Conservation (phyloP, 1,140 invertebrate genomes). For the Plectrocnemia conspersa region DNA sequence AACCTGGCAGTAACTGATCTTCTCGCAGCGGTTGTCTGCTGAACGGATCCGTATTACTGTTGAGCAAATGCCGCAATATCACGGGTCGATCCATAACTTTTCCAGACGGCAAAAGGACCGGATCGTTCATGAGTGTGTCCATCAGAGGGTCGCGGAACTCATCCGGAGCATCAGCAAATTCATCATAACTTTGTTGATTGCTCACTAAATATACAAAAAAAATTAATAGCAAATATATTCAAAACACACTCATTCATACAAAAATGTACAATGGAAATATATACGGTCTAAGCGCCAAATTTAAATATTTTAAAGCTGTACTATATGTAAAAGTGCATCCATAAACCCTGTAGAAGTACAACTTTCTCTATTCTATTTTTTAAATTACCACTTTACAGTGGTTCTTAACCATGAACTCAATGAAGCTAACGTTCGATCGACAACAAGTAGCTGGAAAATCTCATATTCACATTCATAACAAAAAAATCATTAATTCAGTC, state of each 20-base stretch:
- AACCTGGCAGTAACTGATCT: slow-evolving; percentile 77
- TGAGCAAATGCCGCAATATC: slow-evolving; percentile 90
- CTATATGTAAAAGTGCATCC: too few species aligned
- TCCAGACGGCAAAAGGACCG: slow-evolving; percentile 89
- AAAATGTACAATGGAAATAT: not conserved
- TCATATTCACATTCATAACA: too few species aligned
- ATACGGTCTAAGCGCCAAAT: too few species aligned
- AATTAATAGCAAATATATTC: not conserved
- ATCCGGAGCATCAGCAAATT: slow-evolving; percentile 93
- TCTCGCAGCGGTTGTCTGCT: slow-evolving; percentile 89
- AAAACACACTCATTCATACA: not conserved
- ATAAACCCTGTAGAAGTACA: too few species aligned
- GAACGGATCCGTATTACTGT: slow-evolving; percentile 96
- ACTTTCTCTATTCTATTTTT: too few species aligned
- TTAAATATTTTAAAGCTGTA: too few species aligned
- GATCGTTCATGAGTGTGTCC: slow-evolving; percentile 96
- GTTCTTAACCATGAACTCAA: too few species aligned
- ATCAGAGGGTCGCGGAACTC: slow-evolving; percentile 96
- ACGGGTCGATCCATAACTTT: slow-evolving; percentile 93
- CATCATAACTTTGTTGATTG: slow-evolving; percentile 83
- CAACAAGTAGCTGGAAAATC: too few species aligned
- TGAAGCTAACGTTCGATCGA: too few species aligned
- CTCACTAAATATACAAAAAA: slow-evolving; percentile 54
- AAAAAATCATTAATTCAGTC: too few species aligned
- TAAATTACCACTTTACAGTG: too few species aligned